Evolutionary conservation across 2,797 vertebrate species (phyloP).

Genomic region (Anguilla obscura): DNA sequence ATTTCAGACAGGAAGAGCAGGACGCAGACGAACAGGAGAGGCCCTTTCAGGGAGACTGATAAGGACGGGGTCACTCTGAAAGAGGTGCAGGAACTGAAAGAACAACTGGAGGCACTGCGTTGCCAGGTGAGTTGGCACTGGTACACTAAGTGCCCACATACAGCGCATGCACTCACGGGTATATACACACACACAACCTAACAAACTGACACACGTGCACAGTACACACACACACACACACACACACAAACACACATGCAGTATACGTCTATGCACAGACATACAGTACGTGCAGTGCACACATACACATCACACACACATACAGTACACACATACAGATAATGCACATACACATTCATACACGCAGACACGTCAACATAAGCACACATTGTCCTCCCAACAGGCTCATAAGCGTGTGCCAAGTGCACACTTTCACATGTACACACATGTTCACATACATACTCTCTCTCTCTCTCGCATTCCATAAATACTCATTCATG

Average conservation of each 20-base stretch:
- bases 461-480: neutral
- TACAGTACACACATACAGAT: no score
- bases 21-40: slow-evolving; percentile 36
- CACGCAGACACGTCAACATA: neutral
- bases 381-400: neutral
- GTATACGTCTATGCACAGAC: neutral
- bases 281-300: neutral
- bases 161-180: neutral
- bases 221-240: neutral
- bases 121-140: slow-evolving; percentile 67
- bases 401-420: neutral
- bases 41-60: slow-evolving; percentile 27
- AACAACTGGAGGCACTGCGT: slow-evolving; percentile 70
- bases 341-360: no score
- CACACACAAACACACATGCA: neutral
- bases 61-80: slow-evolving; percentile 41
- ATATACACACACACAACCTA: neutral
- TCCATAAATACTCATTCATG: neutral
- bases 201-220: no score
- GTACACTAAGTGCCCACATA: slow-evolving; percentile 40
- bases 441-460: neutral
- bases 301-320: neutral
- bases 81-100: slow-evolving; percentile 70
- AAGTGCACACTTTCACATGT: neutral
- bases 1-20: slow-evolving; percentile 43